A percentile compares a stretch with the other conserved stretches of the same genome.
phyloP scores from a whole-genome alignment of 2,797 vertebrate genomes.

The Enteromius unitaeniatus region DNA sequence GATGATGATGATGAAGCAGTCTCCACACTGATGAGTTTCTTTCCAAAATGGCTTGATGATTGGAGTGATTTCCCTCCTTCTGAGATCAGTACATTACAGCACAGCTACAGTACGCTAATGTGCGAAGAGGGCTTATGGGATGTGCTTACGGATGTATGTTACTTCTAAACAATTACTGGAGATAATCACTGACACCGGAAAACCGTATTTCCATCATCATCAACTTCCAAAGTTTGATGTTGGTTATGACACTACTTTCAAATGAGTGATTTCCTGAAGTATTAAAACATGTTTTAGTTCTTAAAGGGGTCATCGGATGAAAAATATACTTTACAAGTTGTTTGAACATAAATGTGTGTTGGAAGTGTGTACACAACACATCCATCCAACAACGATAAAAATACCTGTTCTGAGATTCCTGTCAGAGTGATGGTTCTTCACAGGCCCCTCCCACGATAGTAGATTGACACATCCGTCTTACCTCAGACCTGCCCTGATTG shows the following conservation, averaged over 20 bases:
- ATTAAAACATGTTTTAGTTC: not conserved
- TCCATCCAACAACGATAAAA: too few species aligned
- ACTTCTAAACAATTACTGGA: slow-evolving; percentile 7
- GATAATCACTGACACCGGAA: slow-evolving; percentile 12
- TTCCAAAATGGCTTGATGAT: slow-evolving; percentile 36
- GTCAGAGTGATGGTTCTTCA: too few species aligned
- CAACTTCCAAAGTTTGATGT: not conserved
- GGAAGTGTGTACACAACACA: too few species aligned
- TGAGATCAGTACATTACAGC: slow-evolving; percentile 38
- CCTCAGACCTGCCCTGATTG: too few species aligned
- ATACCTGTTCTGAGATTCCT: too few species aligned
- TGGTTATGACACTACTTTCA: not conserved
- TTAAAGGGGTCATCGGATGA: too few species aligned
- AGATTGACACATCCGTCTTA: too few species aligned
- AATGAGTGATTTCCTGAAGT: not conserved
- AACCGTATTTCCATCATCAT: not conserved
- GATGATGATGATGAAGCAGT: slow-evolving; percentile 33
- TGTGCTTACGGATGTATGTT: not conserved
- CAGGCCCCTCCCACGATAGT: too few species aligned
- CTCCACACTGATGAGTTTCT: slow-evolving; percentile 26
- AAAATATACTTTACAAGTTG: too few species aligned
- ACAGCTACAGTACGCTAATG: slow-evolving; percentile 3
- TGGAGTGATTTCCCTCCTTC: slow-evolving; percentile 41
- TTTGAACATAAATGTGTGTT: too few species aligned
- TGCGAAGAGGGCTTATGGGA: not conserved